Base-by-base conservation (phyloP, 2,797 vertebrate species). In the Morus bassanus region DNA sequence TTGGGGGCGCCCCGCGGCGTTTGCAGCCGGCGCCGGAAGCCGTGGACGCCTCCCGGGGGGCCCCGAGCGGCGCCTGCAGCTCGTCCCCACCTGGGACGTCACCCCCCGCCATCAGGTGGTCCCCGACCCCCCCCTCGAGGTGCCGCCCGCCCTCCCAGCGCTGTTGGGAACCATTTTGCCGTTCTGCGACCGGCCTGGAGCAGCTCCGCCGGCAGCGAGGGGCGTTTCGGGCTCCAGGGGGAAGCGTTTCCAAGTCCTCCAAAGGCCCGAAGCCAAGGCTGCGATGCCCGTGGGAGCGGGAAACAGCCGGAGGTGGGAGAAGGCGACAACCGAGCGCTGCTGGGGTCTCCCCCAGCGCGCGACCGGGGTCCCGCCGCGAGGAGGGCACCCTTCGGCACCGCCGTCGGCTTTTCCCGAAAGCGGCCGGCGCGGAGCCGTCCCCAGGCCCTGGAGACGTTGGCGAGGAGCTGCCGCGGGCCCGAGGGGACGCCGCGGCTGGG, bases 381-480 rank as follows among this genome's bases (percentile, higher is more conserved):
- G 28, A 25, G 37, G 15, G 7, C 4, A 23, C 13, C 41, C 41
- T 43, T 16, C 41, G 41, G 41, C 4, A 2, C 28, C 3, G 30
- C 28, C 19, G 17, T 45, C 11, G 11, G 30, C 6, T 37, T 39
- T 33, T 33, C 17, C 43, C 27, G 5, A 25, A 67, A 6, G 27
- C 16, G 1, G 13, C n/a, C 2, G 11, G 43, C 17, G 25, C 8
- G 8, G 56, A 63, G 23, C 57, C 9, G 2, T 0, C 37, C 37
- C 37, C 37, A 39, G 37, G 37, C 37, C 37, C 37, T 39, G 37
- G 37, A 39, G 37, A 10, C 10, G 37, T 39, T 39, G 9, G 37
- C 35, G 30, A 4, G 6, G 21, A 50, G 43, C 56, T 18, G 33
- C 43, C 2, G 43, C 6, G 2, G 37, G 18, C 33, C 23, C 24